Percentiles rank a stretch among this genome's conserved stretches.
These are phyloP conservation scores for Pteromalus puparum DNA, from an alignment of 1,140 invertebrate species.

Conservation along the genomic window DNA sequence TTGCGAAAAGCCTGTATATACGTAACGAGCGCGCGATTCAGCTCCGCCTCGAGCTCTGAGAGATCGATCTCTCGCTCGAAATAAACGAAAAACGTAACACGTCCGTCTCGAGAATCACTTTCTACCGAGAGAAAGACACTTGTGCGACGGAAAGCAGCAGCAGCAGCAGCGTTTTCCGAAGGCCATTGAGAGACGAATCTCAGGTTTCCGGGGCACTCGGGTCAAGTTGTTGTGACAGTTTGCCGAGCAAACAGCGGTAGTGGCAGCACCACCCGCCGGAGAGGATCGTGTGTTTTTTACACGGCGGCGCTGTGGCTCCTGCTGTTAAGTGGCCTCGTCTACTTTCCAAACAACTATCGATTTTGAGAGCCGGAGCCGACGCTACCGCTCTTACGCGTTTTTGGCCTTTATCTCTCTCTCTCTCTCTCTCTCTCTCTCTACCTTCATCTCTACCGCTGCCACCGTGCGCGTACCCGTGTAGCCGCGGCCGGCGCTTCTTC, in stretches of 20 bases:
- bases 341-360: slow-evolving; percentile 59
- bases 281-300: slow-evolving; percentile 33
- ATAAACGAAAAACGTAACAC: not conserved
- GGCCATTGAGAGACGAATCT: not conserved
- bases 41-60: no score
- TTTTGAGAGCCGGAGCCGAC: slow-evolving; percentile 34
- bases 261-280: slow-evolving; percentile 52
- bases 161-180: not conserved
- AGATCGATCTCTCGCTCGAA: not conserved
- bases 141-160: not conserved
- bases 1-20: not conserved
- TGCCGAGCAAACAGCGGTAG: slow-evolving; percentile 61
- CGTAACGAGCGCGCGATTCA: not conserved
- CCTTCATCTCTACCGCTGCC: not conserved
- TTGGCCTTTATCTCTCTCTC: slow-evolving; percentile 43
- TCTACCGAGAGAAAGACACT: not conserved
- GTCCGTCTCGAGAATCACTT: not conserved
- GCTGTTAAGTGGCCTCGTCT: slow-evolving; percentile 63
- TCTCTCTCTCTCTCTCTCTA: not conserved
- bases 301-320: slow-evolving; percentile 52
- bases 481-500: not conserved
- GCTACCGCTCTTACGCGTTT: slow-evolving; percentile 50
- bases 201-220: slow-evolving; percentile 26
- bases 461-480: not conserved
- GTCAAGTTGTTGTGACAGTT: slow-evolving; percentile 71